Conservation (phyloP, 2,888 invertebrate genomes). For the Microlaimidae sp. region DNA sequence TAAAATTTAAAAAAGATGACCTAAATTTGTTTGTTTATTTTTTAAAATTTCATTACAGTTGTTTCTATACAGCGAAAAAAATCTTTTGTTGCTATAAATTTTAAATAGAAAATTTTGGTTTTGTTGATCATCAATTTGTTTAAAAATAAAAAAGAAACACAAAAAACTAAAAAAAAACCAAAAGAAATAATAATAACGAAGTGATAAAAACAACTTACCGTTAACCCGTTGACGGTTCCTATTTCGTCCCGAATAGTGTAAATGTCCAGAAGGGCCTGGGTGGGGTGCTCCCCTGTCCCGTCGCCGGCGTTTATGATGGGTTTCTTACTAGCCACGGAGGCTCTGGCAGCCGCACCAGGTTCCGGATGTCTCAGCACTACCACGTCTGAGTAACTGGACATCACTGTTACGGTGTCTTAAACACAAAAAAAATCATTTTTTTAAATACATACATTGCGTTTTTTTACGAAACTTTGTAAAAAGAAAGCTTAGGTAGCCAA, state of each 20-base stretch:
- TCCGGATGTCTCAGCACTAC: constrained; percentile 83
- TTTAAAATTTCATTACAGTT: no score
- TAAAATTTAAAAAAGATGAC: no score
- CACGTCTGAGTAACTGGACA: constrained; percentile 59
- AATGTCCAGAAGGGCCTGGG: constrained; percentile 86
- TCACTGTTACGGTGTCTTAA: constrained; percentile 39
- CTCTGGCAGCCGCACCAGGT: constrained; percentile 60
- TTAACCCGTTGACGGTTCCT: constrained; percentile 89
- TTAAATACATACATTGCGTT: no score
- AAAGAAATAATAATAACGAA: not conserved
- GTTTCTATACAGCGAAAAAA: no score
- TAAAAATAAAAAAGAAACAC: no score
- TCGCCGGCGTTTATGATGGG: constrained; percentile 88
- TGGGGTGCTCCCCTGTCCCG: constrained; percentile 89
- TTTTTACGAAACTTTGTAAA: no score
- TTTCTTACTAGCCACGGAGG: constrained; percentile 18
- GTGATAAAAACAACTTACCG: constrained; percentile 37
- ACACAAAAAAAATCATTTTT: constrained; percentile 37
- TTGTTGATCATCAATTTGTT: no score
- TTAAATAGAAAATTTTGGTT: no score
- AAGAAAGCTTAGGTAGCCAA: no score
- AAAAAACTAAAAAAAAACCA: no score
- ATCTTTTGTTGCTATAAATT: no score
- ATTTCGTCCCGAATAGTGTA: constrained; percentile 97
- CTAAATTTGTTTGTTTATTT: no score